A percentile compares a stretch with the other conserved stretches of the same genome.
Conservation (phyloP, 2,888 invertebrate species). For the Drosophila phalerata region DNA sequence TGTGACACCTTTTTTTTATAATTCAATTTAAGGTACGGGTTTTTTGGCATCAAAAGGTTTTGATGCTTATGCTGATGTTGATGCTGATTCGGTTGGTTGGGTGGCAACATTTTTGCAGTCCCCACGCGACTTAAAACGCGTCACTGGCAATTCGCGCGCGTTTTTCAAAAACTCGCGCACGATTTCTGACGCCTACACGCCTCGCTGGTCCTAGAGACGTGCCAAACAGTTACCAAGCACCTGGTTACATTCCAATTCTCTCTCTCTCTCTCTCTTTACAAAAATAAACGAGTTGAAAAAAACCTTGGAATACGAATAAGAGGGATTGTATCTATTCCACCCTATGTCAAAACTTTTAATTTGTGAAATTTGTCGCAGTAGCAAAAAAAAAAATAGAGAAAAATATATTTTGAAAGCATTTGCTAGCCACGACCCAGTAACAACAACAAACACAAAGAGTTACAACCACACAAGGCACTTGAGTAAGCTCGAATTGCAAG, state of each 20-base stretch:
- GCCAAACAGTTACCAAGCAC: constrained; percentile 13
- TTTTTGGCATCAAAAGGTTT: constrained; percentile 70
- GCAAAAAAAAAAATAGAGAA: constrained; percentile 3
- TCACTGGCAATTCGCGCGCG: constrained; percentile 33
- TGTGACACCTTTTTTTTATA: constrained; percentile 72
- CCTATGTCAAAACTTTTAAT: constrained; percentile 59
- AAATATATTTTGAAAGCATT: constrained; percentile 13
- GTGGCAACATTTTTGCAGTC: constrained; percentile 25
- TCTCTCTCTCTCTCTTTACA: not conserved
- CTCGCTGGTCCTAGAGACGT: constrained; percentile 51
- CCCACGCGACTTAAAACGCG: constrained; percentile 56
- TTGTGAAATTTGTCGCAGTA: constrained; percentile 44
- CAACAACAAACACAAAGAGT: constrained; percentile 7
- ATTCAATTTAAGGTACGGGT: constrained; percentile 67
- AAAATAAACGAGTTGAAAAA: not conserved
- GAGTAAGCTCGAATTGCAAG: not conserved
- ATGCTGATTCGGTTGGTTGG: constrained; percentile 31
- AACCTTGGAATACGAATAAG: constrained; percentile 13
- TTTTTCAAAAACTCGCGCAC: constrained; percentile 53
- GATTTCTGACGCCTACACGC: constrained; percentile 68
- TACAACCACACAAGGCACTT: not conserved
- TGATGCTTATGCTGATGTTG: constrained; percentile 35
- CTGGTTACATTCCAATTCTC: constrained; percentile 14
- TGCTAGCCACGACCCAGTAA: constrained; percentile 5
- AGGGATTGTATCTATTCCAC: constrained; percentile 24